Conservation (phyloP, 2,113 vertebrate species). For the Collichthys lucidus region DNA sequence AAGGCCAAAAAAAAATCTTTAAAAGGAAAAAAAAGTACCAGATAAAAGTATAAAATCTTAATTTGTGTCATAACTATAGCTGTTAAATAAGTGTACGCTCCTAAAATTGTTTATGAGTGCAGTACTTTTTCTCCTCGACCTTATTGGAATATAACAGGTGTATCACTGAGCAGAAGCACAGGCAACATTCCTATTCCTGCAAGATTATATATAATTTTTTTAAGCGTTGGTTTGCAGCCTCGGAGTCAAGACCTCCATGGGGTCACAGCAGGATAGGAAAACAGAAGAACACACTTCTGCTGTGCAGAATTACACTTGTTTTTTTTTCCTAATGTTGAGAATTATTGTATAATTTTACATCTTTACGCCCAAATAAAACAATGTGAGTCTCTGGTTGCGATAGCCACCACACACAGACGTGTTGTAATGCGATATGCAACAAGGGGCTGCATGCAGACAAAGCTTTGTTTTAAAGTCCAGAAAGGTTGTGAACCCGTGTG, state of each 20-base stretch:
- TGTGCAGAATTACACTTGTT: neutral
- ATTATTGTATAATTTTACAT: neutral
- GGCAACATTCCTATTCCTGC: no score
- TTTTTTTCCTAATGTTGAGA: neutral
- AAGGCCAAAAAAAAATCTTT: no score
- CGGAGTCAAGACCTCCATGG: no score
- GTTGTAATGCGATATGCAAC: neutral
- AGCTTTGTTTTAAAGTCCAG: neutral
- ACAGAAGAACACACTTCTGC: neutral
- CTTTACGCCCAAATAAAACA: conserved; percentile 18
- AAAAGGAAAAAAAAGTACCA: conserved; percentile 9
- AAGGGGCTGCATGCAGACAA: neutral
- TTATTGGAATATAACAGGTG: no score
- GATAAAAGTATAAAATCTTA: neutral
- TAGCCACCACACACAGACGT: neutral
- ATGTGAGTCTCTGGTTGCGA: neutral
- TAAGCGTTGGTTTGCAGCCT: no score
- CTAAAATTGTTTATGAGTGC: neutral
- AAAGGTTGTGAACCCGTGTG: neutral
- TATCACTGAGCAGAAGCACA: no score
- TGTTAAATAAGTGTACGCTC: neutral
- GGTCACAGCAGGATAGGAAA: no score
- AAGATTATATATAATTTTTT: no score
- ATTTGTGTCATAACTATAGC: neutral
- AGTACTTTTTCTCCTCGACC: no score